Percentiles rank a stretch among this genome's conserved stretches.
phyloP scores from a whole-genome alignment of 2,113 vertebrate genomes.

The Sebastes schlegelii region DNA sequence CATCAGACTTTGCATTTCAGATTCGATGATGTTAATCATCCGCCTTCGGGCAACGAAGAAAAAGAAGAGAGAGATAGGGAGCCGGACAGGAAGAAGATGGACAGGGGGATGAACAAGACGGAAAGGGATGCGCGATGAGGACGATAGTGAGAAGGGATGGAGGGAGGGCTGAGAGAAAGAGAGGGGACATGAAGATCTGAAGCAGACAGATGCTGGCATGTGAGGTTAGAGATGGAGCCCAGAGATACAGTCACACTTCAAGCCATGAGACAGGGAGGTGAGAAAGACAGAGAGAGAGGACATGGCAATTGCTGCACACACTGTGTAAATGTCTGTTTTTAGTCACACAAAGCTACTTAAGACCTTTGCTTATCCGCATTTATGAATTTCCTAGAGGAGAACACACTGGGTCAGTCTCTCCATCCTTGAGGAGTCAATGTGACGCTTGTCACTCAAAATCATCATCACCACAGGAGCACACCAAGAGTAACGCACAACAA shows the following conservation, averaged over 20 bases:
- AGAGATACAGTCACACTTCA: conserved; percentile 55
- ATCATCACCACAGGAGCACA: conserved; percentile 37
- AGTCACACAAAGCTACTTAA: conserved; percentile 8
- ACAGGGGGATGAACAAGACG: conserved; percentile 33
- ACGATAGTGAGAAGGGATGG: conserved; percentile 25
- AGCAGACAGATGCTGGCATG: conserved; percentile 71
- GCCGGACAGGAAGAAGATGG: conserved; percentile 36
- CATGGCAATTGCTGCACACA: not conserved
- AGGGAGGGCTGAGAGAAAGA: conserved; percentile 20
- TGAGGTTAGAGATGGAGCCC: conserved; percentile 63
- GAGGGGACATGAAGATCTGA: conserved; percentile 59
- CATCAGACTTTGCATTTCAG: conserved; percentile 75
- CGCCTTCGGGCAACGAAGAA: conserved; percentile 62
- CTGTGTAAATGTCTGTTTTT: not conserved
- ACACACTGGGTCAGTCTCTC: conserved; percentile 19
- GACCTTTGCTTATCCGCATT: not conserved
- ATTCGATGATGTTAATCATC: conserved; percentile 80
- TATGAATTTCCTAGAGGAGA: conserved; percentile 29
- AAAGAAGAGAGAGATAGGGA: conserved; percentile 37
- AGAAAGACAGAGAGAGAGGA: not conserved
- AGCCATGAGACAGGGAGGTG: conserved; percentile 37
- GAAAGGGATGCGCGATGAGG: conserved; percentile 35
- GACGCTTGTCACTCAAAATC: conserved; percentile 65
- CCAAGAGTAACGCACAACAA: not conserved
- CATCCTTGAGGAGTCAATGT: conserved; percentile 46